Conservation (phyloP, 1,140 invertebrate genomes). For the Diplogasteroides magnus region DNA sequence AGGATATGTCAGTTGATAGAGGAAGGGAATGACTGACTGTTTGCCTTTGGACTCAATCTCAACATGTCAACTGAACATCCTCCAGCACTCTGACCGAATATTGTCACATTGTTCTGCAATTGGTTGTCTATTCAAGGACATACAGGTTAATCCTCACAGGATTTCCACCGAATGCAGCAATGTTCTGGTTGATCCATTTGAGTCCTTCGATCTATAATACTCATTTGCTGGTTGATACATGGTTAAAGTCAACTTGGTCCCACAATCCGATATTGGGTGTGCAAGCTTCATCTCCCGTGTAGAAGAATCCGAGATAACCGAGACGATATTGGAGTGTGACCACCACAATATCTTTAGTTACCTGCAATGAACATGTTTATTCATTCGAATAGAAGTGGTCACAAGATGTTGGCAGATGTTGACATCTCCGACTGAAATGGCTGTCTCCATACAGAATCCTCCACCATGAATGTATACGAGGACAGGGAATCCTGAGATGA, state of each 20-base stretch:
- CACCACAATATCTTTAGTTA: slow-evolving; percentile 67
- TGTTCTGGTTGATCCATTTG: slow-evolving; percentile 51
- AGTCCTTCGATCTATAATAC: slow-evolving; percentile 77
- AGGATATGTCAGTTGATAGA: background rate
- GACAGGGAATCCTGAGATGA: slow-evolving; percentile 68
- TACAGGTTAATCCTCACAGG: no score
- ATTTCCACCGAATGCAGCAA: slow-evolving; percentile 52
- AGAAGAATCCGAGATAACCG: slow-evolving; percentile 57
- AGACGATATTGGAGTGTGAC: slow-evolving; percentile 70
- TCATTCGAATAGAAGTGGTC: slow-evolving; percentile 28
- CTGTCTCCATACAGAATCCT: no score
- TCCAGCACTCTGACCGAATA: slow-evolving; percentile 65
- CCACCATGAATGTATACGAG: slow-evolving; percentile 94
- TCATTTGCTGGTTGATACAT: no score
- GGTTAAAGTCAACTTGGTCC: no score
- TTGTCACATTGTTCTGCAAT: slow-evolving; percentile 62
- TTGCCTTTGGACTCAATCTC: slow-evolving; percentile 72
- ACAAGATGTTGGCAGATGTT: slow-evolving; percentile 56
- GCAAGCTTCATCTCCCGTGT: slow-evolving; percentile 43
- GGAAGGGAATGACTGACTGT: slow-evolving; percentile 59
- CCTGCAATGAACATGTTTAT: no score
- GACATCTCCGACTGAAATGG: slow-evolving; percentile 87
- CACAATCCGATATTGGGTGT: slow-evolving; percentile 62
- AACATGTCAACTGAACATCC: slow-evolving; percentile 74
- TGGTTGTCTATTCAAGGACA: no score